phyloP scores from a whole-genome alignment of 2,888 invertebrate genomes.

The Halocaridina rubra region DNA sequence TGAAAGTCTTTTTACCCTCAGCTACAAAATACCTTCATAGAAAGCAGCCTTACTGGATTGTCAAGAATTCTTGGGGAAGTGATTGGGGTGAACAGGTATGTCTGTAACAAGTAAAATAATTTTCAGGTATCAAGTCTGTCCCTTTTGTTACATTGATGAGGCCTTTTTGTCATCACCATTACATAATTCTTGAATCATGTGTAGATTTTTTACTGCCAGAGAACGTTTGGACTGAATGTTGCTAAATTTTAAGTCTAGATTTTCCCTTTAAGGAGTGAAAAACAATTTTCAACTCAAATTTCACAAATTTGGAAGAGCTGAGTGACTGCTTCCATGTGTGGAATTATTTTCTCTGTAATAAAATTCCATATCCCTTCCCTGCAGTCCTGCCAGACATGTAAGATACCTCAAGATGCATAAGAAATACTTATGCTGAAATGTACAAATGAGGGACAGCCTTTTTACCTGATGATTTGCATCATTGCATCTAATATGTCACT shows the following conservation, averaged over 20 bases:
- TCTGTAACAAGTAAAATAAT: neutral
- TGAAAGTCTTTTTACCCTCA: slow-evolving; percentile 60
- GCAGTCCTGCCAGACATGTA: too few relatives aligned
- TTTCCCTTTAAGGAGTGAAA: too few relatives aligned
- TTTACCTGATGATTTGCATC: neutral
- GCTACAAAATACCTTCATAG: slow-evolving; percentile 66
- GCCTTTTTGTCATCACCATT: too few relatives aligned
- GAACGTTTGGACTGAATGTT: neutral
- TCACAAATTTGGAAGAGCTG: too few relatives aligned
- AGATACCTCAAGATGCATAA: neutral
- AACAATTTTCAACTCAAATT: too few relatives aligned
- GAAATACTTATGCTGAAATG: too few relatives aligned
- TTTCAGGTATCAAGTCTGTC: neutral
- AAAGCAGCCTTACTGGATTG: slow-evolving; percentile 70
- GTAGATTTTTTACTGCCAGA: neutral
- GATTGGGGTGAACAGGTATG: slow-evolving; percentile 71
- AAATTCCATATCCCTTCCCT: too few relatives aligned
- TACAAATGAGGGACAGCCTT: neutral
- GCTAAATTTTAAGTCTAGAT: neutral
- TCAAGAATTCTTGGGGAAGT: slow-evolving; percentile 72
- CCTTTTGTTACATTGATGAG: neutral
- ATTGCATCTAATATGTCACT: slow-evolving; percentile 2
- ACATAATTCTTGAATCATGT: neutral
- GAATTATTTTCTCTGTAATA: too few relatives aligned
- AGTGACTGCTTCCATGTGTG: too few relatives aligned